Evolutionary conservation across 2,888 invertebrate species (phyloP).

Genomic region (Erebia palarica): DNA sequence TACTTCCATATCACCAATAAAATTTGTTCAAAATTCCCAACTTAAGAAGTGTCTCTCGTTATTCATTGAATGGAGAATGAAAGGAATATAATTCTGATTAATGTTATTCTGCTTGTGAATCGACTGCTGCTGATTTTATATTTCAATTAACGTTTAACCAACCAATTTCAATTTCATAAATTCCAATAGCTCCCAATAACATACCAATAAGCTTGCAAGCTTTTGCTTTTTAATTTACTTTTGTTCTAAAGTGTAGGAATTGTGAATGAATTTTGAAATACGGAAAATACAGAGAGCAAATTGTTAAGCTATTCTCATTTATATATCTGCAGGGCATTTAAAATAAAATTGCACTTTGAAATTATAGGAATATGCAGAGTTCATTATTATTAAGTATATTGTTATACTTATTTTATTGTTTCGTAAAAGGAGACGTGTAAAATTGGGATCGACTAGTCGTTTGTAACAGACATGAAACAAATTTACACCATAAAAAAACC

Average conservation of each 20-base stretch:
- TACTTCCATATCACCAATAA: too few relatives aligned
- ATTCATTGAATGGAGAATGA: neutral
- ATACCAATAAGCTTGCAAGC: neutral
- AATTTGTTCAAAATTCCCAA: too few relatives aligned
- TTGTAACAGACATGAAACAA: too few relatives aligned
- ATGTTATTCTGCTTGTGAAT: neutral
- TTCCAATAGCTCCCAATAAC: neutral
- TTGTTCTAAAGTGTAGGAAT: neutral
- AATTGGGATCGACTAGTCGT: too few relatives aligned
- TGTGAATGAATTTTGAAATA: constrained; percentile 2
- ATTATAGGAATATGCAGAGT: neutral
- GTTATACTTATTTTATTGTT: neutral
- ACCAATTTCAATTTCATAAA: constrained; percentile 2
- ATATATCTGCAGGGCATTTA: neutral
- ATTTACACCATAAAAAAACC: too few relatives aligned
- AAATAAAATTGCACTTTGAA: neutral
- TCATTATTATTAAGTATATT: neutral
- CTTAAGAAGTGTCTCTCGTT: neutral
- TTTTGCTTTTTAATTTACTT: constrained; percentile 14
- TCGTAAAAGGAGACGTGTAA: neutral
- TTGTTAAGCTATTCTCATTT: neutral
- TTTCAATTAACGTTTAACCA: constrained; percentile 1
- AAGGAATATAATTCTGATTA: neutral
- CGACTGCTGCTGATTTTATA: neutral
- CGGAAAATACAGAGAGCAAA: neutral